Evolutionary conservation across 1,140 invertebrate species (phyloP).

Genomic region (Ips typographus): DNA sequence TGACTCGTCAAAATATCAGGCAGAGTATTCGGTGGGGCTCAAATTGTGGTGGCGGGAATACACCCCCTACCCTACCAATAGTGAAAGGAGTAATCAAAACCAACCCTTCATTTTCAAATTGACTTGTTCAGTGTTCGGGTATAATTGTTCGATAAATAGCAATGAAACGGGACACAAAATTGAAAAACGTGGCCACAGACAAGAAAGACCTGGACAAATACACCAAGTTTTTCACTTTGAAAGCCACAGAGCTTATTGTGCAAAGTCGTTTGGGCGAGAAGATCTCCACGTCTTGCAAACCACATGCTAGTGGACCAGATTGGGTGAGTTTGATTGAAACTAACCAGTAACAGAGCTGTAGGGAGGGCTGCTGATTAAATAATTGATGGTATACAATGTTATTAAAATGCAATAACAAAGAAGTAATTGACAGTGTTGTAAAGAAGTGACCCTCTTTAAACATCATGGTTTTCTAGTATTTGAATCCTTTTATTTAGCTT

Average conservation of each 20-base stretch:
- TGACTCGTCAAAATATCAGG: too few species aligned
- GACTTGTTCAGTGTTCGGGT: background rate
- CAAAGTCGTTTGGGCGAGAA: constrained; percentile 85
- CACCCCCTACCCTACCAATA: too few species aligned
- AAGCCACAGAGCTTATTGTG: constrained; percentile 85
- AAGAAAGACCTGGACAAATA: constrained; percentile 83
- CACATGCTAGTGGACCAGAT: constrained; percentile 67
- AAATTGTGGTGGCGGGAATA: too few species aligned
- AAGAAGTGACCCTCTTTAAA: too few species aligned
- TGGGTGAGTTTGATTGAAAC: constrained; percentile 63
- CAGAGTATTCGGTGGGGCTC: too few species aligned
- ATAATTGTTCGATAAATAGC: constrained; percentile 1
- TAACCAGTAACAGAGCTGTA: background rate
- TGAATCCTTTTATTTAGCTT: too few species aligned
- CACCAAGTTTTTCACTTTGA: constrained; percentile 83
- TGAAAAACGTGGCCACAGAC: constrained; percentile 65
- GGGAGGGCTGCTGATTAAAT: background rate
- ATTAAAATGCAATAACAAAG: too few species aligned
- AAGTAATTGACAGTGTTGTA: too few species aligned
- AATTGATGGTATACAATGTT: too few species aligned
- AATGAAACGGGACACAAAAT: constrained; percentile 36
- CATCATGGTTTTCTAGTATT: too few species aligned
- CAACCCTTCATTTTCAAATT: background rate
- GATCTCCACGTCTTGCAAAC: constrained; percentile 75
- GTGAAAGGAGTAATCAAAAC: too few species aligned